Evolutionary conservation across 2,888 invertebrate species (phyloP), one percentile per base, ranked within the genome.

Genomic region (Schizotus pectinicornis): DNA sequence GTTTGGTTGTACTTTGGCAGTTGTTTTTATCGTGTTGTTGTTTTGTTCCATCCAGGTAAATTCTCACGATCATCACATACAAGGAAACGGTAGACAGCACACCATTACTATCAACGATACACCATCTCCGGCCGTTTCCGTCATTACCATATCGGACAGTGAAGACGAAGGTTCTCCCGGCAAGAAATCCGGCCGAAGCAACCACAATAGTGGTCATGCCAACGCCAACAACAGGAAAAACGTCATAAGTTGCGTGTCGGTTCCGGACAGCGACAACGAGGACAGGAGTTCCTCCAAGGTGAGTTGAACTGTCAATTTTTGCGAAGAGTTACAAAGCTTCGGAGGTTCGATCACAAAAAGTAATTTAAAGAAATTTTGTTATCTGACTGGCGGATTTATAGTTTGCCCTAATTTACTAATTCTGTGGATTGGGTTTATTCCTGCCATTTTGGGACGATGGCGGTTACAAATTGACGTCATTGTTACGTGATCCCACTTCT

Each of bases 51-150:
- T 38, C 7, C 9, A 49, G 43, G 49, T 56, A 7, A 50, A 50
- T 45, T 9, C 49, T 6, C 79, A 79, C 65, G 77, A 77, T 63
- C 77, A 66, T 38, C 64, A 67, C 34, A 42, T 42, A 38, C 53
- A 53, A 75, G 32, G 76, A 1, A 74, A 78, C 43, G 78, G 79
- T 35, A 80, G 85, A 41, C 89, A 91, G 70, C 95, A 93, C 75
- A 95, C 95, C 9, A 96, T 97, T 75, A 95, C 96, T 54, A 96
- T 97, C 72, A 88, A 94, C 67, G 96, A 96, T 80, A 95, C 97
- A 22, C 97, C 97, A 0, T 95, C 95, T 31, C 96, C 96, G 2
- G 91, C 95, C 39, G 94, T 93, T 46, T 94, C 95, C 54, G 95
- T 97, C 69, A 97, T 98, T 74, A 97, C 96, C 37, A 95, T 95